phyloP scores from a whole-genome alignment of 2,113 vertebrate species.

The Lipophrys pholis region DNA sequence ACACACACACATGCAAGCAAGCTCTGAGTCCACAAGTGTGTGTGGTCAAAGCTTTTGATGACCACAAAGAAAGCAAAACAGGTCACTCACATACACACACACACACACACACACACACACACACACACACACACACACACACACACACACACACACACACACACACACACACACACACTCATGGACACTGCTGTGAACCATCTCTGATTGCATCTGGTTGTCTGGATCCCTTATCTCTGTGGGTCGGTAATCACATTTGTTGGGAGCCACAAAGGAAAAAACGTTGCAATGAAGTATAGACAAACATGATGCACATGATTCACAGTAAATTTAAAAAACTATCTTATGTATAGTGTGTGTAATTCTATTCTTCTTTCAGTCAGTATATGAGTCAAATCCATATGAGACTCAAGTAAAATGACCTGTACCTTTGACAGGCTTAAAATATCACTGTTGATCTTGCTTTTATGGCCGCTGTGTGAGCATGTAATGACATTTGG shows the following conservation, averaged over 20 bases:
- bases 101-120: background rate
- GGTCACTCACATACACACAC: background rate
- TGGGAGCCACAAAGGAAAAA: conserved; percentile 9
- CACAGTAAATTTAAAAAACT: background rate
- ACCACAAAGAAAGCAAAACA: too few relatives aligned
- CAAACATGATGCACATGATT: conserved; percentile 1
- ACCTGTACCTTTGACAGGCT: background rate
- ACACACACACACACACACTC: background rate
- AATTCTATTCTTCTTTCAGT: background rate
- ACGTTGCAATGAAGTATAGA: conserved; percentile 1
- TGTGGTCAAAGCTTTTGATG: too few relatives aligned
- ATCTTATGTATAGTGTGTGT: background rate
- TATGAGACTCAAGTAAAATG: conserved; percentile 1
- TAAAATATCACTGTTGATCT: too few relatives aligned
- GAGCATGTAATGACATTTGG: background rate
- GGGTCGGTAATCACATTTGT: conserved; percentile 38
- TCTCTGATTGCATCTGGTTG: conserved; percentile 37
- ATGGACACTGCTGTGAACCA: conserved; percentile 4
- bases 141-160: background rate
- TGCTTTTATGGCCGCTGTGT: background rate
- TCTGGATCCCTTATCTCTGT: conserved; percentile 21
- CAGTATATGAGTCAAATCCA: conserved; percentile 1
- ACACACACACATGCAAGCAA: conserved; percentile 1
- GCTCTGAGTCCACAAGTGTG: too few relatives aligned
- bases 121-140: background rate